Percentiles rank a stretch among this genome's conserved stretches.
Conservation (phyloP, 2,113 vertebrate genomes). For the Gymnarchus niloticus region DNA sequence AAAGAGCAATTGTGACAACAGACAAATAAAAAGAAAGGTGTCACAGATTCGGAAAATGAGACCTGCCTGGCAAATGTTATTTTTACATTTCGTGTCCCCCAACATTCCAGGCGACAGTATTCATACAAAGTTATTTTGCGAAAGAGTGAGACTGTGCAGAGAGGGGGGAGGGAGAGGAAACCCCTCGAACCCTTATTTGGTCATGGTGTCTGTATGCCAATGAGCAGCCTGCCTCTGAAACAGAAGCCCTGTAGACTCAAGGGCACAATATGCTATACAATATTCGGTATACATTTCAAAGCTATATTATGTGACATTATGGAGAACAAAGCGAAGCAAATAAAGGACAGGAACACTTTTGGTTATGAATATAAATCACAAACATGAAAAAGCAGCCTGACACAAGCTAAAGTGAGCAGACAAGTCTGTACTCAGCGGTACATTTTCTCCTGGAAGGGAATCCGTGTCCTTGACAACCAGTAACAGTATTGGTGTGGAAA, state of each 20-base stretch:
- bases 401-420: not conserved
- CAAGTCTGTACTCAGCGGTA: not conserved
- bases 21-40: not conserved
- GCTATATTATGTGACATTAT: not conserved
- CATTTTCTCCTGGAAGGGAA: not conserved
- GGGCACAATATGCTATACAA: not conserved
- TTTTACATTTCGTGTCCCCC: not conserved
- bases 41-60: constrained; percentile 1
- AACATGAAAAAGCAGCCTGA: not conserved
- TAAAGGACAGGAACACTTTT: not conserved
- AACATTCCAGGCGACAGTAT: constrained; percentile 19
- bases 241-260: not conserved
- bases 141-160: not conserved
- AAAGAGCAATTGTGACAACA: not conserved
- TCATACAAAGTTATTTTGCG: not conserved
- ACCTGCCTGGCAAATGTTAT: not conserved
- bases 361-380: not conserved
- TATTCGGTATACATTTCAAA: too few relatives aligned
- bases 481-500: not conserved
- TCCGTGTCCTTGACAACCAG: not conserved
- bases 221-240: not conserved
- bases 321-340: not conserved
- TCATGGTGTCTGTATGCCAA: not conserved
- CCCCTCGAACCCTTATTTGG: constrained; percentile 1
- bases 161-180: not conserved